These are phyloP conservation scores for Elmis aenea DNA, from an alignment of 2,888 invertebrate genomes.

Conservation along the genomic window DNA sequence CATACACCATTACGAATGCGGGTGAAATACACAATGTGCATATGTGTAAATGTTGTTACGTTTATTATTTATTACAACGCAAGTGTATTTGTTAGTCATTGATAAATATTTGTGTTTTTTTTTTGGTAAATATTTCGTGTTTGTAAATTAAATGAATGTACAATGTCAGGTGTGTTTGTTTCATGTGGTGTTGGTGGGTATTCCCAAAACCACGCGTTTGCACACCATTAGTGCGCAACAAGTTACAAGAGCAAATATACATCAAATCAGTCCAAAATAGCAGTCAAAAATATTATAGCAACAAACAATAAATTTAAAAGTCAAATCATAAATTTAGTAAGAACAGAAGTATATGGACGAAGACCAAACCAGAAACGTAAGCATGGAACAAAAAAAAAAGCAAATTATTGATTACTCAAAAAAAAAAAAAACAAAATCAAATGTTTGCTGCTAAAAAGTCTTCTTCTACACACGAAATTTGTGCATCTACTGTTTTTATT, in stretches of 20 bases:
- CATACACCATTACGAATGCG: constrained; percentile 40
- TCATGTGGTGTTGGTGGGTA: constrained; percentile 39
- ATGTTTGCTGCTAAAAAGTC: not conserved
- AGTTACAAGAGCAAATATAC: constrained; percentile 27
- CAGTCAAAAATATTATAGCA: constrained; percentile 18
- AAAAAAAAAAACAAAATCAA: constrained; percentile 1
- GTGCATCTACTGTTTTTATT: no score
- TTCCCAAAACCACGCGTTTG: constrained; percentile 30
- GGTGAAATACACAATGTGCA: constrained; percentile 24
- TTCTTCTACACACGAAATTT: no score
- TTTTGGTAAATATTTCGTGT: constrained; percentile 3
- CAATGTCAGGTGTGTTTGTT: no score
- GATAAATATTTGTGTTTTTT: constrained; percentile 1
- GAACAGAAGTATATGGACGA: constrained; percentile 18
- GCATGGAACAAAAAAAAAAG: constrained; percentile 45
- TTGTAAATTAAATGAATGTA: no score
- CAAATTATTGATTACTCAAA: constrained; percentile 16
- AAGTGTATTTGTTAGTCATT: constrained; percentile 4
- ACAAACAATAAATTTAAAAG: constrained; percentile 10
- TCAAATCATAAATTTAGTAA: constrained; percentile 17
- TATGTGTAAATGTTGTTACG: constrained; percentile 6
- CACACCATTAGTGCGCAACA: constrained; percentile 28
- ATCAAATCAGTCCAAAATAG: constrained; percentile 18
- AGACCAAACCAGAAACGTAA: constrained; percentile 37
- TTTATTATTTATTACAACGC: constrained; percentile 1